phyloP scores from a whole-genome alignment of 2,797 vertebrate genomes.

The Tinamus major region DNA sequence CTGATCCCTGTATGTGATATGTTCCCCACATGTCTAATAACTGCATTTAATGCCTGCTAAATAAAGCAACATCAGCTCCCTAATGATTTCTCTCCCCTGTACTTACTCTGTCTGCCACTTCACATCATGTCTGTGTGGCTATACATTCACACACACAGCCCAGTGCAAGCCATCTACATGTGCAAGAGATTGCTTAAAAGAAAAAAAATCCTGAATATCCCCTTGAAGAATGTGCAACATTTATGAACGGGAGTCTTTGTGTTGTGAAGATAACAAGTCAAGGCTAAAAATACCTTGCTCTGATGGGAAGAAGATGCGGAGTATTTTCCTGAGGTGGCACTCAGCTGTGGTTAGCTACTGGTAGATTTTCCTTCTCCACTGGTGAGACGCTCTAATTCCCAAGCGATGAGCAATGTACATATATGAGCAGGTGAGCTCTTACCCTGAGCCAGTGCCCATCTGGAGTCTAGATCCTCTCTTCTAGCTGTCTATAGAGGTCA shows the following conservation, averaged over 20 bases:
- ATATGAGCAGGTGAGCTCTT: background rate
- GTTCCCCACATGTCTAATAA: background rate
- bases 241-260: background rate
- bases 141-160: no score
- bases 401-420: background rate
- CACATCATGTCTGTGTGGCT: background rate
- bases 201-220: background rate
- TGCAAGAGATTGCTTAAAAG: background rate
- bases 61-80: background rate
- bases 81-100: background rate
- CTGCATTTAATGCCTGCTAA: background rate
- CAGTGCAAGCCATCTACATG: background rate
- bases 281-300: background rate
- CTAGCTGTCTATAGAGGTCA: background rate
- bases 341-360: background rate
- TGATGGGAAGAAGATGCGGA: background rate
- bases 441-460: background rate
- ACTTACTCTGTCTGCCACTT: background rate
- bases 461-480: rapidly evolving
- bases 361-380: background rate
- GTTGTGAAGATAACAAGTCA: background rate
- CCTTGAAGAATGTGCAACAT: background rate
- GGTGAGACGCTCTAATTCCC: background rate
- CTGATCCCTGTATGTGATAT: background rate
- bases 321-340: background rate